Percentiles rank a stretch among this genome's conserved stretches.
These are phyloP conservation scores for Pampusana beccarii DNA, from an alignment of 2,113 vertebrate genomes.

Conservation along the genomic window DNA sequence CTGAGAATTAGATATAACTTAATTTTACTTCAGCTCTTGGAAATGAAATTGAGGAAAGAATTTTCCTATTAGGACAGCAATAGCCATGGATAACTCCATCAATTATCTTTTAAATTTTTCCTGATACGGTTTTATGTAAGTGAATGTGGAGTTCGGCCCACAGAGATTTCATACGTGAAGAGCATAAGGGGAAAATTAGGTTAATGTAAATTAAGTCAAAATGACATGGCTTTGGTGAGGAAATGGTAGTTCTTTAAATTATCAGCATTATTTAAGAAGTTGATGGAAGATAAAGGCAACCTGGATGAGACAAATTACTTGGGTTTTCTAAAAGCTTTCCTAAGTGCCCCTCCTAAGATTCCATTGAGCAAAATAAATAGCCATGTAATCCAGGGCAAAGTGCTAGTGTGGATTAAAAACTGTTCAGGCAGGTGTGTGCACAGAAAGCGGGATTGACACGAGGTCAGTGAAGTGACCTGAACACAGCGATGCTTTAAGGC, in stretches of 20 bases:
- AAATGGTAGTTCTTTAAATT: not conserved
- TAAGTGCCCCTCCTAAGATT: not conserved
- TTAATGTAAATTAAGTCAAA: constrained; percentile 23
- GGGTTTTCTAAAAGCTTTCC: constrained; percentile 16
- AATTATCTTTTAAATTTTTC: constrained; percentile 31
- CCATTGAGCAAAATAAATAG: not conserved
- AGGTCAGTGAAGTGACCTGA: not conserved
- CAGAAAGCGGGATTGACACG: not conserved
- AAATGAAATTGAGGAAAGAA: constrained; percentile 27
- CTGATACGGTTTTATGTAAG: constrained; percentile 13
- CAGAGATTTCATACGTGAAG: not conserved
- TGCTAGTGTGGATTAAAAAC: not conserved
- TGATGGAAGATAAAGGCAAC: constrained; percentile 31
- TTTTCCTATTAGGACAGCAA: constrained; percentile 35
- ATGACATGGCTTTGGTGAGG: constrained; percentile 1
- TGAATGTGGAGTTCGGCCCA: not conserved
- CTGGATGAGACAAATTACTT: not conserved
- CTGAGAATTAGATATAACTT: constrained; percentile 14
- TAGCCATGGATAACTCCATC: constrained; percentile 10
- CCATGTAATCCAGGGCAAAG: not conserved
- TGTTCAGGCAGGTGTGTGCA: not conserved
- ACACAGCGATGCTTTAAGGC: not conserved
- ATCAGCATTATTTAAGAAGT: not conserved
- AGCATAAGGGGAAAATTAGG: constrained; percentile 18
- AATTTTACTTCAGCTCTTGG: constrained; percentile 16